Conservation (phyloP, 1,140 invertebrate genomes). For the Aporrectodea caliginosa region DNA sequence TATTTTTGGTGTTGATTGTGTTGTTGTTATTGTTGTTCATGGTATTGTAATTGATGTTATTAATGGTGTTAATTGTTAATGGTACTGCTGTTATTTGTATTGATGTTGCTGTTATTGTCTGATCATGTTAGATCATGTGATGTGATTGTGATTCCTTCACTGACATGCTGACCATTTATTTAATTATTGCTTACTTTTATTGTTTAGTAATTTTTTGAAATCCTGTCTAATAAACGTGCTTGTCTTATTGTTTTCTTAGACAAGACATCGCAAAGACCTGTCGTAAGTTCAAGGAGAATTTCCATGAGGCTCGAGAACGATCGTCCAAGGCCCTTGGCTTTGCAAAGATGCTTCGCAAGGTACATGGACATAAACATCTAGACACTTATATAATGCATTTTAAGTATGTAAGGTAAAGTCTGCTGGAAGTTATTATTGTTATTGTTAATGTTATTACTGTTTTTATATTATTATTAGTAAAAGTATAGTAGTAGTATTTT, state of each 20-base stretch:
- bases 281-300: conserved; percentile 72
- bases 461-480: background rate
- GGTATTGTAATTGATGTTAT: too few species aligned
- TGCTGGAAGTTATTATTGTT: conserved; percentile 27
- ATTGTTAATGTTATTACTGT: conserved; percentile 19
- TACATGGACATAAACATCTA: too few species aligned
- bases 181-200: background rate
- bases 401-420: too few species aligned
- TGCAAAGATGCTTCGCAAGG: conserved; percentile 69
- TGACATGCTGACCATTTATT: background rate
- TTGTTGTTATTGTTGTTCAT: too few species aligned
- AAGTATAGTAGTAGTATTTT: background rate
- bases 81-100: too few species aligned
- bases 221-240: too few species aligned
- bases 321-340: conserved; percentile 74
- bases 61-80: too few species aligned
- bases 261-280: conserved; percentile 68
- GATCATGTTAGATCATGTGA: too few species aligned
- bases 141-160: too few species aligned
- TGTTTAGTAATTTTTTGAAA: background rate
- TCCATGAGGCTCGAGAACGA: conserved; percentile 73
- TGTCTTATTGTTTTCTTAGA: conserved; percentile 43
- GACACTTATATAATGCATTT: too few species aligned
- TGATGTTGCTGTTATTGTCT: too few species aligned
- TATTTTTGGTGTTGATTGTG: too few species aligned